Percentiles rank a stretch among this genome's conserved stretches.
phyloP scores from a whole-genome alignment of 2,113 vertebrate species.

The Mus musculus region DNA sequence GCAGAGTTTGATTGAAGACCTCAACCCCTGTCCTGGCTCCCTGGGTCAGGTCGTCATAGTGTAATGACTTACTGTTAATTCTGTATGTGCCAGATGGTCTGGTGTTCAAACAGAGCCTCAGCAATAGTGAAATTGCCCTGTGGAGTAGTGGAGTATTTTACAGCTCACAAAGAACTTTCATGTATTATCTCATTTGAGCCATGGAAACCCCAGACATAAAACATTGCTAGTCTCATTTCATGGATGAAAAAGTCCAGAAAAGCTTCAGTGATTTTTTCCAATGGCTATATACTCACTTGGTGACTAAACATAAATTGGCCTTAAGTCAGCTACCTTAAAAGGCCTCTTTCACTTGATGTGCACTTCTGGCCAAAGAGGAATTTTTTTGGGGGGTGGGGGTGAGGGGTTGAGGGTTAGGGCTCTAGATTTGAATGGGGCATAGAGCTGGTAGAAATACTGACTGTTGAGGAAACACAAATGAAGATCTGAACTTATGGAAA shows the following conservation, averaged over 20 bases:
- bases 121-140: background rate
- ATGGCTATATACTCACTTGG: background rate
- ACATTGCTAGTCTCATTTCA: constrained; percentile 49
- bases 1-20: background rate
- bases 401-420: background rate
- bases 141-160: background rate
- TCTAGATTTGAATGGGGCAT: background rate
- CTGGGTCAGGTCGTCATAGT: background rate
- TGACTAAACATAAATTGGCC: constrained; percentile 12
- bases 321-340: constrained; percentile 16
- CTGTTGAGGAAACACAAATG: constrained; percentile 1
- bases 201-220: constrained; percentile 53
- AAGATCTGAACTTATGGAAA: background rate
- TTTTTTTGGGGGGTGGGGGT: background rate
- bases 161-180: background rate
- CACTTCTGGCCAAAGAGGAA: constrained; percentile 10
- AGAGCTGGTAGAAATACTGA: background rate
- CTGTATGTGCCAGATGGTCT: background rate
- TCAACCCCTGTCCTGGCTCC: background rate
- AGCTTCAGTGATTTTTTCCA: background rate
- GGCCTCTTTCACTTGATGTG: background rate
- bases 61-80: background rate
- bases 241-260: constrained; percentile 52
- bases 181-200: constrained; percentile 57
- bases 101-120: background rate